Evolutionary conservation across 2,797 vertebrate genomes (phyloP), one percentile per base, ranked within the genome.

Genomic region (Salmo trutta): DNA sequence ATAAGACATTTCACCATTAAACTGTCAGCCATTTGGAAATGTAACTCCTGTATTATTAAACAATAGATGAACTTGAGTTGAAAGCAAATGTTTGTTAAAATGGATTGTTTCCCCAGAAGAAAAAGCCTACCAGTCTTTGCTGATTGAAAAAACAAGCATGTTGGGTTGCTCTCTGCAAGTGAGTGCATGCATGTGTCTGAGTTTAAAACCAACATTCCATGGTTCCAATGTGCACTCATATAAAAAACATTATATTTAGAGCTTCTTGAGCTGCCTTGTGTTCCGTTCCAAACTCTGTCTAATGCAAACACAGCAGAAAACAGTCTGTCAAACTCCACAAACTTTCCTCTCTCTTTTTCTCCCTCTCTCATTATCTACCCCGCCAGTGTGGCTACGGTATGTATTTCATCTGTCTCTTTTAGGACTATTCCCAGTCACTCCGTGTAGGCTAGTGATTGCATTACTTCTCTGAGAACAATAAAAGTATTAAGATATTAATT

Each of bases 161-260:
- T 87, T 90, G 88, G 91, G 91, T 93, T 93, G 91, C 91, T 62
- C 19, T 64, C 73, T 75, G 29, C 91, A 89, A 90, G 93, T 88
- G 73, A 91, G 91, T 89, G 81, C 84, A 85, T 89, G 91, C 90
- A 92, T 93, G 91, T 89, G 92, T 92, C 91, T 88, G 90, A 93
- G 92, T 93, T 93, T 91, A 90, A 93, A 93, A 93, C 92, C 93
- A 91, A 94, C 93, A 93, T 94, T 93, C 93, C 93, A 89, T 62
- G 87, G 90, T 93, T 90, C 91, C 90, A 84, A 92, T 88, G 91
- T 90, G 89, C 91, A 70, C 87, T 90, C 91, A 85, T 88, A 91
- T 92, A 92, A 75, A 79, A 92, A 93, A 88, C 84, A 86, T 88
- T 92, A 90, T 93, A 93, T 93, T 93, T 93, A 86, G 89, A 92